Evolutionary conservation across 2,113 vertebrate species (phyloP), one percentile per base, ranked within the genome.

Genomic region (Sisor rabdophorus): DNA sequence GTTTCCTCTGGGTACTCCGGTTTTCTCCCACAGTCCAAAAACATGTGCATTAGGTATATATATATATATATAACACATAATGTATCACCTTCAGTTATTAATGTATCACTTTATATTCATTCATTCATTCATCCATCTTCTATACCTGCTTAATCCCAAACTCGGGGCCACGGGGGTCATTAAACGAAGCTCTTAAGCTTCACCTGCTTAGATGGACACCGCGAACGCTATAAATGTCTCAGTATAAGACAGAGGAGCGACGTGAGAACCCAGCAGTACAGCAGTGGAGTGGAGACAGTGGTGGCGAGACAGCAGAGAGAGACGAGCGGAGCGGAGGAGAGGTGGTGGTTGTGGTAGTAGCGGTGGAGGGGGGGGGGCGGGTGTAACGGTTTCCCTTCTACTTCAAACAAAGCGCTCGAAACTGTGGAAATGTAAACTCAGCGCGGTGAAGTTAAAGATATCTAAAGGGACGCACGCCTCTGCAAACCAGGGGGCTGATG

Each of bases 381-480:
- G 71, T 77, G 53, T 76, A 83, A 85, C 81, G 84, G 84, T 85
- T 83, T 82, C 68, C 73, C 73, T 75, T 82, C 79, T 59, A 80
- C 83, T 79, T 84, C 85, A 83, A 80, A 83, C 77, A 64, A n/a
- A 48, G 28, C 71, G 65, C 71, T 68, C 52, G 28, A 82, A 79
- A 73, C 75, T 58, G 73, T 85, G 84, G 84, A 85, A 85, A 85
- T 76, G 78, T 80, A 78, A 72, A 64, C 50, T 81, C 65, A 72
- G 55, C 73, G 64, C 24, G 26, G 44, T 68, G 36, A 80, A 55
- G 61, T 58, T 48, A 60, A 73, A 79, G 52, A 64, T 82, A 82
- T 79, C 79, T 79, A 80, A 76, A 75, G 59, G 65, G 67, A 82
- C 56, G 72, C 80, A 82, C 63, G 75, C 80, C 76, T 75, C 32